Base-by-base conservation (phyloP, 2,797 vertebrate genomes). In the Triplophysa bombifrons region DNA sequence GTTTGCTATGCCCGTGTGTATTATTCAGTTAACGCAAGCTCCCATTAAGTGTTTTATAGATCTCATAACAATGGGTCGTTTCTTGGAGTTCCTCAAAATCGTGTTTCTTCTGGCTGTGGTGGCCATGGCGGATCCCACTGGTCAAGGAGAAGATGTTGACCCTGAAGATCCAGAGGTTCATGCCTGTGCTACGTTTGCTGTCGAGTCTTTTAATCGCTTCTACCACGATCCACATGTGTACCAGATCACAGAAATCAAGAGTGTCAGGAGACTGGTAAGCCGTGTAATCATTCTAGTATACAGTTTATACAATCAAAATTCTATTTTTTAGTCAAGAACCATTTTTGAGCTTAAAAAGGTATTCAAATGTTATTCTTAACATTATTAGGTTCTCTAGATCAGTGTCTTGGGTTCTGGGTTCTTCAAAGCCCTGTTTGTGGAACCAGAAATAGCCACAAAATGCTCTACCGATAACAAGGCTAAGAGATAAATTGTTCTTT, bases 201-300 rank as follows among this genome's bases (percentile, higher is more conserved):
- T 82, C 30, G 61, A 80, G 41, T 72, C 60, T 44, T 80, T 82
- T 25, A 82, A 70, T 60, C 27, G 55, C 58, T 72, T 76, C 72
- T 56, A 22, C 64, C 61, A 74, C 17, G 25, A 70, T 71, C 6
- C 58, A 66, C 41, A 68, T 80, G 20, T 73, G 64, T 25, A 63
- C 46, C 25, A 66, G 55, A 51, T 72, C 66, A 74, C 72, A 69
- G 41, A 64, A 69, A 63, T 76, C 76, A 48, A 66, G n/a, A 27
- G 13, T 6, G 22, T 27, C 22, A 27, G 7, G 58, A 60, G 13
- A 77, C 68, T 80, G 27, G 63, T 72, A 60, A 64, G 56, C 2
- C 8, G 41, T 78, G 51, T 76, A 48, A 71, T 3, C 2, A 44
- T 60, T 65, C 4, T 14, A 1, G 8, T 3, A 2, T 6, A 46